A percentile compares a stretch with the other conserved stretches of the same genome.
These are phyloP conservation scores for Apis dorsata DNA, from an alignment of 1,140 invertebrate species.

Conservation along the genomic window DNA sequence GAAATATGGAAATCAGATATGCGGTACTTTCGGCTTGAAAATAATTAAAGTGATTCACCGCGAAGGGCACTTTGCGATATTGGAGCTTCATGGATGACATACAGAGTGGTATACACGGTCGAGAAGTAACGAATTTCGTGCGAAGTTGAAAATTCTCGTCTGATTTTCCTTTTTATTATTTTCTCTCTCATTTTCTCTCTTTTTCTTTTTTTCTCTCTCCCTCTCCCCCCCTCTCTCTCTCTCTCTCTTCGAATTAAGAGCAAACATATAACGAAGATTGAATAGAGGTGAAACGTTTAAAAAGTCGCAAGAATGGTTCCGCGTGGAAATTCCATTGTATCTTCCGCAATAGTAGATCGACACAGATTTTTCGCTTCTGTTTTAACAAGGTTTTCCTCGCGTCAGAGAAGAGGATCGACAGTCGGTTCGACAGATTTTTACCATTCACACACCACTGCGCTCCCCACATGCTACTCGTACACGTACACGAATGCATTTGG, in stretches of 20 bases:
- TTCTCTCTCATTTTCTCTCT: neutral
- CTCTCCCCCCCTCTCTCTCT: neutral
- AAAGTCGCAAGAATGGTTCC: neutral
- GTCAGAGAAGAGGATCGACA: slow-evolving; percentile 18
- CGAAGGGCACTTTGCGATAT: slow-evolving; percentile 14
- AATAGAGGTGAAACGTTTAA: neutral
- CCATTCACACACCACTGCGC: slow-evolving; percentile 29
- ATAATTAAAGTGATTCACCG: slow-evolving; percentile 36
- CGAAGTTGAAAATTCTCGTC: neutral
- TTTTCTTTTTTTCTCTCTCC: neutral
- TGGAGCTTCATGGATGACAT: neutral
- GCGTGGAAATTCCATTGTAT: slow-evolving; percentile 8
- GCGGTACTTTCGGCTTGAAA: slow-evolving; percentile 12
- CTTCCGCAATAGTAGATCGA: neutral
- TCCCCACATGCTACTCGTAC: slow-evolving; percentile 39
- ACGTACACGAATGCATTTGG: slow-evolving; percentile 45
- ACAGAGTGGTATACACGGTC: neutral
- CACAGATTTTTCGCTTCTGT: slow-evolving; percentile 13
- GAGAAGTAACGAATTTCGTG: neutral
- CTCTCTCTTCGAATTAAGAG: neutral
- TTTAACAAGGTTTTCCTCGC: slow-evolving; percentile 7
- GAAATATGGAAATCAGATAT: slow-evolving; percentile 40
- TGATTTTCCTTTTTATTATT: too few relatives aligned
- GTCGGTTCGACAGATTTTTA: slow-evolving; percentile 32
- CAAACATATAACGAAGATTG: neutral